Evolutionary conservation across 2,888 invertebrate genomes (phyloP), one percentile per base, ranked within the genome.

Genomic region (Mesopsocus fuscifrons): DNA sequence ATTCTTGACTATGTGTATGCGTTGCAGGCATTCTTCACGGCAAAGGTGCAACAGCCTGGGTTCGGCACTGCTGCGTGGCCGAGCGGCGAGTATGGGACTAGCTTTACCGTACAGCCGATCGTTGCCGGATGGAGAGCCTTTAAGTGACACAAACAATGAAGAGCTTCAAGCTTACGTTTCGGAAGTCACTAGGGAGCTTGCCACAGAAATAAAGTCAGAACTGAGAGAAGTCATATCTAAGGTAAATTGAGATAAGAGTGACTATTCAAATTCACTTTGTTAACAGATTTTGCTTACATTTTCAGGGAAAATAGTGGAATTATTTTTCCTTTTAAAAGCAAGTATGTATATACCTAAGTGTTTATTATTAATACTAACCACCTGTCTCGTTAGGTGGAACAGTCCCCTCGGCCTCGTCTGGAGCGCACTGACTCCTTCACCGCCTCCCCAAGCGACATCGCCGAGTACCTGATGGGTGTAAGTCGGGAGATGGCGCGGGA

Each of bases 221-320:
- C 77, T 83, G 32, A 67, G 82, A 4, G 81, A 76, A 58, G 81
- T 83, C 1, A 82, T 82, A 50, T 78, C 76, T 2, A 75, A 72
- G 59, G 82, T 83, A 1, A 81, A n/a, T n/a, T n/a, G n/a, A n/a
- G n/a, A n/a, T n/a, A n/a, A 83, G 51, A 80, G 81, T 55, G 81
- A 78, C 40, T n/a, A n/a, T n/a, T n/a, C n/a, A n/a, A n/a, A n/a
- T n/a, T n/a, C n/a, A n/a, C n/a, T n/a, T n/a, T n/a, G n/a, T n/a
- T n/a, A n/a, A n/a, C n/a, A n/a, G n/a, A n/a, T n/a, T n/a, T n/a
- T n/a, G n/a, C n/a, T n/a, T n/a, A n/a, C n/a, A n/a, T n/a, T n/a
- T n/a, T n/a, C n/a, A n/a, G n/a, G n/a, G n/a, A n/a, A n/a, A n/a
- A n/a, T n/a, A n/a, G n/a, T n/a, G n/a, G n/a, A n/a, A n/a, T n/a